Base-by-base conservation (phyloP, 1,140 invertebrate species). In the Caenorhabditis remanei region DNA sequence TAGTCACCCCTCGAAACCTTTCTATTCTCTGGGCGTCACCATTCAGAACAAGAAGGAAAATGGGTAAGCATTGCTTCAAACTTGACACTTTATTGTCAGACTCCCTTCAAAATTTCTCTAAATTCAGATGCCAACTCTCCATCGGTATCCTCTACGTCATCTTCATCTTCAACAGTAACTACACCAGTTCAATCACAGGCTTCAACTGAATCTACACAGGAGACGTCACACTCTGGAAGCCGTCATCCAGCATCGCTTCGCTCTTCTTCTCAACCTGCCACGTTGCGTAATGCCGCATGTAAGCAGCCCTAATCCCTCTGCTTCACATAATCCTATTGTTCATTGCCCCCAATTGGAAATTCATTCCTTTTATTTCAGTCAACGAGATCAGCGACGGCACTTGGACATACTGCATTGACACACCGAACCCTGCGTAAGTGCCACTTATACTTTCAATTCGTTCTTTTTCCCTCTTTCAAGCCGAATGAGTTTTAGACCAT, bases 301-400 rank as follows among this genome's bases (percentile, higher is more conserved):
- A 84, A 84, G 55, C 40, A 32, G 21, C n/a, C n/a, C 14, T 46
- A 79, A 46, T 43, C 71, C 71, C n/a, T 21, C n/a, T 50, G 40
- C 65, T 46, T 32, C 13, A 43, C 65, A 32, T 79, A 79, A 79
- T 79, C 71, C 71, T 24, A 79, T 79, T 50, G 43, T 79, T 71
- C 67, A 53, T 16, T 41, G 32, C 16, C 46, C 16, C 43, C 65
- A 8, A 50, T 61, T 50, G 21, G 46, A 6, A 21, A 50, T 67
- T 58, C 55, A 58, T 19, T 58, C 55, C 14, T 79, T 43, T 53
- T 41, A 14, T 84, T 88, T 82, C 61, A 88, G 87, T 79, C 83
- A 88, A 63, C 46, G 83, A 63, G 21, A 79, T 85, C 32, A 84
- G 75, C 24, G 87, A 88, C 71, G 55, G 86, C 84, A 88, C 40